These are phyloP conservation scores for Calcarius lapponicus DNA, from an alignment of 2,797 vertebrate genomes.

Conservation along the genomic window DNA sequence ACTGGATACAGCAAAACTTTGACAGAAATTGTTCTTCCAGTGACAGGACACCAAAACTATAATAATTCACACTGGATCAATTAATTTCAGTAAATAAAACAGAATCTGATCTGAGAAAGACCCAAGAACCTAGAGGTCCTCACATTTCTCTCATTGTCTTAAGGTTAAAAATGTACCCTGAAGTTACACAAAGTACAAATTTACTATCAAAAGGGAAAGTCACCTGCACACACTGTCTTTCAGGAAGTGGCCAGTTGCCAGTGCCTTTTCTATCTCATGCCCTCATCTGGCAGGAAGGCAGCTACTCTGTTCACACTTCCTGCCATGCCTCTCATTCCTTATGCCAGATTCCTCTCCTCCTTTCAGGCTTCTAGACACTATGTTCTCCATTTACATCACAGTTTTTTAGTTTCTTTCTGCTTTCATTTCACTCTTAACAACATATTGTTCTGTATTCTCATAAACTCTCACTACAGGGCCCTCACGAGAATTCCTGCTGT, in stretches of 20 bases:
- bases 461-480: background rate
- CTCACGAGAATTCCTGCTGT: fast-evolving
- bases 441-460: background rate
- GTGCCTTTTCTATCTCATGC: background rate
- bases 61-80: background rate
- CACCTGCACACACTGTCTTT: background rate
- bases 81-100: background rate
- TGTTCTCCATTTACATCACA: fast-evolving
- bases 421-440: background rate
- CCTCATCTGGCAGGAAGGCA: background rate
- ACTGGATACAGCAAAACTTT: background rate
- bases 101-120: background rate
- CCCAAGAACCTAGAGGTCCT: background rate
- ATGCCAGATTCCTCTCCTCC: background rate
- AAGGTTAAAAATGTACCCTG: background rate
- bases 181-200: background rate
- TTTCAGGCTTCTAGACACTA: background rate
- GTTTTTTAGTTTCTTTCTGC: background rate
- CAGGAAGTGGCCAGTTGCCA: background rate
- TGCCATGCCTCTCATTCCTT: background rate
- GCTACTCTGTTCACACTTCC: background rate
- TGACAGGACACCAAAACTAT: background rate
- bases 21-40: background rate
- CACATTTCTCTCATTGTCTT: background rate
- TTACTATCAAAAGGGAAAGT: background rate